Evolutionary conservation across 2,797 vertebrate species (phyloP).

Genomic region (Ctenopoma kingsleyae): DNA sequence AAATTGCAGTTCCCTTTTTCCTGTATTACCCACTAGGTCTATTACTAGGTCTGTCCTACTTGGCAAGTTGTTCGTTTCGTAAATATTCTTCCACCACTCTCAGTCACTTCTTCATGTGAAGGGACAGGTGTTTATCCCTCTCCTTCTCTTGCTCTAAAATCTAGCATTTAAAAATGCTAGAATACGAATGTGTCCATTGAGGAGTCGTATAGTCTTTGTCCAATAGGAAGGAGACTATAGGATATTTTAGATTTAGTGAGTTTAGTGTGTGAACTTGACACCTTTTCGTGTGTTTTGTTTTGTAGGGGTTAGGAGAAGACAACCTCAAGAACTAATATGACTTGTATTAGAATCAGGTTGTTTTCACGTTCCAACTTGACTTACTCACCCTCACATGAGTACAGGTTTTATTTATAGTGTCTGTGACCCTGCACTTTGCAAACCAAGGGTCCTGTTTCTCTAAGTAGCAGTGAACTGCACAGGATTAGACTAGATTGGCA

Average conservation of each 20-base stretch:
- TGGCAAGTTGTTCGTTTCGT: no score
- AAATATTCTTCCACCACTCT: no score
- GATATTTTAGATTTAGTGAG: constrained; percentile 6
- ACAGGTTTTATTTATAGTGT: constrained; percentile 71
- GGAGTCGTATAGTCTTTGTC: not conserved
- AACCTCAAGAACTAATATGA: constrained; percentile 34
- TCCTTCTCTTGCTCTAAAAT: no score
- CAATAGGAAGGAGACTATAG: not conserved
- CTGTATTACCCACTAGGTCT: no score
- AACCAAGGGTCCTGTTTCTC: constrained; percentile 52
- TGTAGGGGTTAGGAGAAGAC: constrained; percentile 14
- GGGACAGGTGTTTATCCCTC: no score
- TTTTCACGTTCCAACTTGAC: constrained; percentile 56
- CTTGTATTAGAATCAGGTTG: constrained; percentile 46
- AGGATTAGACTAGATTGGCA: not conserved
- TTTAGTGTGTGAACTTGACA: constrained; percentile 26
- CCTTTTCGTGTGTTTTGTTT: not conserved
- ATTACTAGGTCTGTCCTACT: no score
- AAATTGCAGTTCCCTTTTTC: no score
- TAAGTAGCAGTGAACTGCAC: constrained; percentile 19
- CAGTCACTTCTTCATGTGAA: no score
- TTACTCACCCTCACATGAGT: constrained; percentile 66
- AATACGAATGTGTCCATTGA: not conserved
- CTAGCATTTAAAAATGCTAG: no score
- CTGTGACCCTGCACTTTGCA: constrained; percentile 45